Evolutionary conservation across 2,797 vertebrate genomes (phyloP).

Genomic region (Melanotaenia boesemani): DNA sequence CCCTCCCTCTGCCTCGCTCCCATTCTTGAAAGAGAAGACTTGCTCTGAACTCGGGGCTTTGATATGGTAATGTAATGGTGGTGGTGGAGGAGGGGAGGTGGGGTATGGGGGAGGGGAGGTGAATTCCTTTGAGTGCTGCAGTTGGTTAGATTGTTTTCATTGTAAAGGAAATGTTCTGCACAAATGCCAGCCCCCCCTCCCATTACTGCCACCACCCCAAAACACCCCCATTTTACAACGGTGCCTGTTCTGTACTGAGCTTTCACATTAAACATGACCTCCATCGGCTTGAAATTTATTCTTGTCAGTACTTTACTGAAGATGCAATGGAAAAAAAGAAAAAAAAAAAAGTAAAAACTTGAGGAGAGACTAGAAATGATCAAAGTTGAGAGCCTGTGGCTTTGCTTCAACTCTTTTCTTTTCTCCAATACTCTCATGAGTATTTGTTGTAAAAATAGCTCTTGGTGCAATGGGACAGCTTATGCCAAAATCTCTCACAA

Average conservation of each 20-base stretch:
- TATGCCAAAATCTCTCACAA: slow-evolving; percentile 81
- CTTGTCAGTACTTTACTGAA: slow-evolving; percentile 66
- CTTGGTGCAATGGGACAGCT: slow-evolving; percentile 80
- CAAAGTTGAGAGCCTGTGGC: slow-evolving; percentile 77
- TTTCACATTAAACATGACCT: slow-evolving; percentile 77
- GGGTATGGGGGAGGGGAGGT: slow-evolving; percentile 83
- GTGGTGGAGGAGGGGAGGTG: slow-evolving; percentile 70
- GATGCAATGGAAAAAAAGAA: slow-evolving; percentile 42
- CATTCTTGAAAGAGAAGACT: slow-evolving; percentile 88
- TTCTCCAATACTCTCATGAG: slow-evolving; percentile 72
- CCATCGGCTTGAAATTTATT: slow-evolving; percentile 65
- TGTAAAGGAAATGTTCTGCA: slow-evolving; percentile 88
- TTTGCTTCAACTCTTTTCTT: slow-evolving; percentile 71
- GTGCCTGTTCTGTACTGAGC: slow-evolving; percentile 58
- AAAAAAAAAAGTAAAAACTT: slow-evolving; percentile 40
- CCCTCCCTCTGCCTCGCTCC: slow-evolving; percentile 76
- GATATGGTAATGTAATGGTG: slow-evolving; percentile 88
- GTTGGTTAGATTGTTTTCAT: slow-evolving; percentile 89
- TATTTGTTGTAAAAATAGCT: slow-evolving; percentile 83
- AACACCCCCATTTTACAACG: slow-evolving; percentile 56
- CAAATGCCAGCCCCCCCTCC: slow-evolving; percentile 75
- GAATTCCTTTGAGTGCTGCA: slow-evolving; percentile 88
- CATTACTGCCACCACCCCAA: slow-evolving; percentile 28
- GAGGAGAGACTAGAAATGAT: slow-evolving; percentile 62
- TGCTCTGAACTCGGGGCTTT: slow-evolving; percentile 88